Evolutionary conservation across 1,140 invertebrate species (phyloP).

Genomic region (Caenorhabditis brenneri): DNA sequence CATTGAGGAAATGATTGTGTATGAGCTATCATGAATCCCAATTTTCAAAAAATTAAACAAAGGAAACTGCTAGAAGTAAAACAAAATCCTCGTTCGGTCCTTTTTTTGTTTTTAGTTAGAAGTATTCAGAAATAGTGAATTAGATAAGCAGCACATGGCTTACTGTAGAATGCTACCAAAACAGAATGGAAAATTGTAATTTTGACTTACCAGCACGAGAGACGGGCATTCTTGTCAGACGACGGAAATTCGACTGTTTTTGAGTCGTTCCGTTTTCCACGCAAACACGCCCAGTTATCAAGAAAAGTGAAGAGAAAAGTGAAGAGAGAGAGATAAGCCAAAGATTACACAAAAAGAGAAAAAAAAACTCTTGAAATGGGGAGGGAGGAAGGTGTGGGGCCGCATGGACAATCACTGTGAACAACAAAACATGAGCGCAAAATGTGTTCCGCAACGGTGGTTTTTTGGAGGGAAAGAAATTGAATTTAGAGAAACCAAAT

Average conservation of each 20-base stretch:
- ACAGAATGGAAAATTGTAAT: not conserved
- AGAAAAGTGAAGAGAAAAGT: not conserved
- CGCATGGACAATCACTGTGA: not conserved
- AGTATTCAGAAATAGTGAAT: no score
- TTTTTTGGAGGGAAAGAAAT: not conserved
- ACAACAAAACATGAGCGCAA: not conserved
- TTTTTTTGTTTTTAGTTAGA: no score
- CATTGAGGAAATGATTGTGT: no score
- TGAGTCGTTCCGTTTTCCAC: conserved; percentile 19
- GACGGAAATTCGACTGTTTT: conserved; percentile 15
- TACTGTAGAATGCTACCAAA: no score
- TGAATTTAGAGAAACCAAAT: not conserved
- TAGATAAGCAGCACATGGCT: no score
- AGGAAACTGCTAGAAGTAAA: no score
- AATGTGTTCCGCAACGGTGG: not conserved
- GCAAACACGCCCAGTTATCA: conserved; percentile 6
- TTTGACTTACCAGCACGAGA: not conserved
- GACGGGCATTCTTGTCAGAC: not conserved
- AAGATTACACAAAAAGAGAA: not conserved
- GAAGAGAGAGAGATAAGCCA: not conserved
- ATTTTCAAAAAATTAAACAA: no score
- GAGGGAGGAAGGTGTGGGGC: not conserved
- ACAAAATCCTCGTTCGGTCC: no score
- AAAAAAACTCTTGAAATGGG: not conserved
- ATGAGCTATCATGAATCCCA: no score